Percentiles rank a stretch among this genome's conserved stretches.
These are phyloP conservation scores for Sebastes glaucus DNA, from an alignment of 2,797 vertebrate genomes.

Conservation along the genomic window DNA sequence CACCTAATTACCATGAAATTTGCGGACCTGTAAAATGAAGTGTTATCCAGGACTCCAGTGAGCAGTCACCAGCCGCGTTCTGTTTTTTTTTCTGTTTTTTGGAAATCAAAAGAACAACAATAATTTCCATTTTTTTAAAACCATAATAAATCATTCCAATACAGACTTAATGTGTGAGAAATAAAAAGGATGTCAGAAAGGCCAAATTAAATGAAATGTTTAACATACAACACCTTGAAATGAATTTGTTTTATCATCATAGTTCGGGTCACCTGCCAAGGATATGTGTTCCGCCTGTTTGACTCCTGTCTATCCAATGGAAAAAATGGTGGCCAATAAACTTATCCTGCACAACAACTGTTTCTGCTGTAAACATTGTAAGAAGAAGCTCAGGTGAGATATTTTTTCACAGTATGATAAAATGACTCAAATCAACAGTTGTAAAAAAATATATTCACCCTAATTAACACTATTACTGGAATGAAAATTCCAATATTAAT, in stretches of 20 bases:
- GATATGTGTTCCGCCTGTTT: slow-evolving; percentile 86
- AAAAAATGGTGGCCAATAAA: slow-evolving; percentile 82
- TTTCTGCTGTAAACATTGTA: slow-evolving; percentile 88
- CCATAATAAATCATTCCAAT: not conserved
- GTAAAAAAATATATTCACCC: not conserved
- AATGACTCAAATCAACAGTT: not conserved
- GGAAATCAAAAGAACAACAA: not conserved
- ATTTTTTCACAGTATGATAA: not conserved
- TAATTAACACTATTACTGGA: not conserved
- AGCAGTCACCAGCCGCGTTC: not conserved
- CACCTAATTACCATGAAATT: no score
- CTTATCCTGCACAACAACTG: slow-evolving; percentile 83
- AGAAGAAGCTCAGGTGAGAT: slow-evolving; percentile 89
- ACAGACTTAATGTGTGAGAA: not conserved
- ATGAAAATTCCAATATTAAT: no score
- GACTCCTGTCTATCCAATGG: slow-evolving; percentile 84
- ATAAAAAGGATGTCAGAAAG: not conserved
- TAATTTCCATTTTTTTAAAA: not conserved
- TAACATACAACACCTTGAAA: slow-evolving; percentile 1
- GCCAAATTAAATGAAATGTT: not conserved
- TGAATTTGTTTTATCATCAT: slow-evolving; percentile 48
- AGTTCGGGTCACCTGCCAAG: slow-evolving; percentile 78
- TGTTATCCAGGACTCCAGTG: not conserved
- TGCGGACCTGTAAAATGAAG: no score
- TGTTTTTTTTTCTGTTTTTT: not conserved